phyloP scores from a whole-genome alignment of 2,888 invertebrate genomes.

The Fabriciana adippe region DNA sequence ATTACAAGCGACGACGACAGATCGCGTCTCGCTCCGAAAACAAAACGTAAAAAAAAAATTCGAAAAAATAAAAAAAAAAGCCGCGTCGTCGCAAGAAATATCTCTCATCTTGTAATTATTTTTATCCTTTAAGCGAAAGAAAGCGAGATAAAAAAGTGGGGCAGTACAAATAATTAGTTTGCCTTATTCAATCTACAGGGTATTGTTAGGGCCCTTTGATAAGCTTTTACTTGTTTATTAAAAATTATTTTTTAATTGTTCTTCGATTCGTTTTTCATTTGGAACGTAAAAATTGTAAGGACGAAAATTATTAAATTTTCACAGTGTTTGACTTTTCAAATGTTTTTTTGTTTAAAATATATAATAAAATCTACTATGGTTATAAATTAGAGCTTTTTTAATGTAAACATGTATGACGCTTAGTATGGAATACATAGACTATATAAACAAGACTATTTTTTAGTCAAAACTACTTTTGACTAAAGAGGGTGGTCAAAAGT shows the following conservation, averaged over 20 bases:
- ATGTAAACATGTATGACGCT: no score
- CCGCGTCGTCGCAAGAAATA: conserved; percentile 47
- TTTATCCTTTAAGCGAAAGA: conserved; percentile 79
- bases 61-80: conserved; percentile 51
- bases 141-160: conserved; percentile 56
- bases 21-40: conserved; percentile 64
- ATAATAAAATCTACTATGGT: no score
- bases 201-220: conserved; percentile 41
- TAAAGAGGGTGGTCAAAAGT: no score
- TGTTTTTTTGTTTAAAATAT: neutral
- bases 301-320: conserved; percentile 4
- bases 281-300: no score
- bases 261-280: conserved; percentile 17
- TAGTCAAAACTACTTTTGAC: no score
- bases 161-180: conserved; percentile 66
- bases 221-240: conserved; percentile 17
- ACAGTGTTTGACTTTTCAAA: conserved; percentile 1
- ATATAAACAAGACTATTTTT: no score
- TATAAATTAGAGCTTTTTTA: no score
- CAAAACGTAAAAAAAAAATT: conserved; percentile 56
- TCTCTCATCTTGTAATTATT: conserved; percentile 81
- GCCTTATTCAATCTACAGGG: conserved; percentile 63
- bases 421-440: no score
- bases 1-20: conserved; percentile 67
- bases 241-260: conserved; percentile 20